Conservation (phyloP, 2,888 invertebrate genomes). For the Galerucella calmariensis region DNA sequence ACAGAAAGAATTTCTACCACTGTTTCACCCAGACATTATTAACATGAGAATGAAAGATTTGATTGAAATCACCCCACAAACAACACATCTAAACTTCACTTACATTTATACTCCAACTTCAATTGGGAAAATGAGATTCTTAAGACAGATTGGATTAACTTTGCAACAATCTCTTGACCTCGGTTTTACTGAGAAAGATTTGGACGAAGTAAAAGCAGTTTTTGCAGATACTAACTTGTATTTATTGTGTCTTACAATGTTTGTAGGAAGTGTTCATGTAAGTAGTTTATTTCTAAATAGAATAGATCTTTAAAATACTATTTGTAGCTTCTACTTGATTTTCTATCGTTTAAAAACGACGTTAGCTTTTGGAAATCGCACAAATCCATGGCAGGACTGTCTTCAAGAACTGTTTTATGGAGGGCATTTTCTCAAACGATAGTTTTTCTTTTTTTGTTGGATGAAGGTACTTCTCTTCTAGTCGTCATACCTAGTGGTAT, state of each 20-base stretch:
- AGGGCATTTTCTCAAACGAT: slow-evolving; percentile 91
- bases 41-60: slow-evolving; percentile 83
- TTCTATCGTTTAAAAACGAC: slow-evolving; percentile 97
- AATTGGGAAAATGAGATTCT: slow-evolving; percentile 81
- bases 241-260: slow-evolving; percentile 87
- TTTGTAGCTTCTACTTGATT: slow-evolving; percentile 90
- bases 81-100: slow-evolving; percentile 73
- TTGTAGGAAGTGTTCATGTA: slow-evolving; percentile 93
- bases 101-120: slow-evolving; percentile 80
- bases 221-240: slow-evolving; percentile 96
- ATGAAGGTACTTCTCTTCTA: slow-evolving; percentile 91
- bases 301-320: background rate
- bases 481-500: slow-evolving; percentile 89
- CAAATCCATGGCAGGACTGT: slow-evolving; percentile 88
- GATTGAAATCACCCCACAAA: slow-evolving; percentile 72
- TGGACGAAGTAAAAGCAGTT: slow-evolving; percentile 96
- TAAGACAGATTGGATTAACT: slow-evolving; percentile 81
- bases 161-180: slow-evolving; percentile 76
- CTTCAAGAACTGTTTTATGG: slow-evolving; percentile 91
- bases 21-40: slow-evolving; percentile 84
- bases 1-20: slow-evolving; percentile 79
- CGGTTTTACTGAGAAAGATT: slow-evolving; percentile 92
- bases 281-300: slow-evolving; percentile 63
- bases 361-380: slow-evolving; percentile 93
- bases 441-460: slow-evolving; percentile 90